Conservation (phyloP, 2,888 invertebrate species). For the Tenodera sinensis region DNA sequence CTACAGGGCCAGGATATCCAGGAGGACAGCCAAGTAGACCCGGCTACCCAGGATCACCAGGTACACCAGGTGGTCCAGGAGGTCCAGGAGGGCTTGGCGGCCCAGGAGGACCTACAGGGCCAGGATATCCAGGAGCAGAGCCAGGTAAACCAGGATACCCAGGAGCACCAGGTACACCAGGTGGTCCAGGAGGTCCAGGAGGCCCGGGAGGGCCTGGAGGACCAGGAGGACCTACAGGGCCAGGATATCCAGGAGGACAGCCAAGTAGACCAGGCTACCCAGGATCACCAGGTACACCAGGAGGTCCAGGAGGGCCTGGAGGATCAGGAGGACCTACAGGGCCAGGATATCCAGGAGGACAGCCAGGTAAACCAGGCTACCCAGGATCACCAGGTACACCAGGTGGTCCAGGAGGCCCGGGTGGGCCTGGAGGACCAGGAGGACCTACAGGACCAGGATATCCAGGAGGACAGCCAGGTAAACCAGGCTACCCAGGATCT, state of each 20-base stretch:
- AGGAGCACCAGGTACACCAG: slow-evolving; percentile 23
- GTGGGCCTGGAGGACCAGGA: slow-evolving; percentile 36
- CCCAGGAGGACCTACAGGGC: slow-evolving; percentile 37
- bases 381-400: slow-evolving; percentile 32
- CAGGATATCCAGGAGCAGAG: slow-evolving; percentile 33
- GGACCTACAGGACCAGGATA: slow-evolving; percentile 21
- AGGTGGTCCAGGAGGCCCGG: slow-evolving; percentile 24
- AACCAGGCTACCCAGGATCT: slow-evolving; percentile 29
- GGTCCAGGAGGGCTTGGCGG: slow-evolving; percentile 33
- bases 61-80: slow-evolving; percentile 39
- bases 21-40: slow-evolving; percentile 32
- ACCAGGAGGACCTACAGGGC: slow-evolving; percentile 35
- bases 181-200: slow-evolving; percentile 37
- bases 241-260: slow-evolving; percentile 45
- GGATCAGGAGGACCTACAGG: slow-evolving; percentile 34
- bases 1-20: slow-evolving; percentile 23
- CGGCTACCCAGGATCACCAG: slow-evolving; percentile 32
- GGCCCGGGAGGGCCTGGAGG: slow-evolving; percentile 36
- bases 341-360: slow-evolving; percentile 36
- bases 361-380: slow-evolving; percentile 34
- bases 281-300: slow-evolving; percentile 18
- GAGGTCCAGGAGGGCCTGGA: slow-evolving; percentile 36
- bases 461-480: slow-evolving; percentile 24
- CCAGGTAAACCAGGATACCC: slow-evolving; percentile 35
- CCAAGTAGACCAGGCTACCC: slow-evolving; percentile 37